phyloP scores from a whole-genome alignment of 2,888 invertebrate species.

The Abrostola tripartita region DNA sequence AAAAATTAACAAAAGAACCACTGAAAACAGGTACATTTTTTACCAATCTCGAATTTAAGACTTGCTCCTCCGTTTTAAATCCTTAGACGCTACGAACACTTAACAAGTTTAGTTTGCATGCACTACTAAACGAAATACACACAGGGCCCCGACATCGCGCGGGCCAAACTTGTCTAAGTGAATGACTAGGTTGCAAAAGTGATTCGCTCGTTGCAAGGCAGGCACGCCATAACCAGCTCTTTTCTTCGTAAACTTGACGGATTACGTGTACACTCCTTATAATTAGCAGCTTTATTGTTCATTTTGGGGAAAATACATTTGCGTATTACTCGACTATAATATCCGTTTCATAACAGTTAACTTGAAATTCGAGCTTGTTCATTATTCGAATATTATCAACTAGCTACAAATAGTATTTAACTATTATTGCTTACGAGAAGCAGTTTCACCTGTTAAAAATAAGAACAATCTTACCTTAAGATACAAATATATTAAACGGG shows the following conservation, averaged over 20 bases:
- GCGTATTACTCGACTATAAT: slow-evolving; percentile 31
- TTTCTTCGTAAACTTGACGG: slow-evolving; percentile 50
- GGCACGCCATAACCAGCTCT: slow-evolving; percentile 62
- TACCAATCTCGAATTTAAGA: slow-evolving; percentile 86
- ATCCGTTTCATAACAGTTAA: slow-evolving; percentile 51
- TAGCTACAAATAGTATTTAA: slow-evolving; percentile 70
- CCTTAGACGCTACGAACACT: slow-evolving; percentile 87
- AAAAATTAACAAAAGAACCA: slow-evolving; percentile 88
- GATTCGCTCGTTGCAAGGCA: slow-evolving; percentile 71
- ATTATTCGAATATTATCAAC: slow-evolving; percentile 66
- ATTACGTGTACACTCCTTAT: slow-evolving; percentile 59
- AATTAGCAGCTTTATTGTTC: slow-evolving; percentile 59
- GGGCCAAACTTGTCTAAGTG: slow-evolving; percentile 81
- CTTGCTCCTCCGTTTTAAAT: slow-evolving; percentile 80
- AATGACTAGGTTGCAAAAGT: slow-evolving; percentile 87
- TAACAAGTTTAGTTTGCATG: slow-evolving; percentile 85
- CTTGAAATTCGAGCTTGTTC: slow-evolving; percentile 64
- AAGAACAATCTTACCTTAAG: slow-evolving; percentile 72
- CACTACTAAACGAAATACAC: slow-evolving; percentile 84
- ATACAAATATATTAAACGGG: slow-evolving; percentile 69
- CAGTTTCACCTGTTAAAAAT: slow-evolving; percentile 66
- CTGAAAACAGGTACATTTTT: slow-evolving; percentile 87
- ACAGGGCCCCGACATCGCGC: slow-evolving; percentile 54
- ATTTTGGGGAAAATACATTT: slow-evolving; percentile 47
- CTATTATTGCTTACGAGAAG: slow-evolving; percentile 75